Conservation (phyloP, 2,888 invertebrate species). For the Drosophila greeni region DNA sequence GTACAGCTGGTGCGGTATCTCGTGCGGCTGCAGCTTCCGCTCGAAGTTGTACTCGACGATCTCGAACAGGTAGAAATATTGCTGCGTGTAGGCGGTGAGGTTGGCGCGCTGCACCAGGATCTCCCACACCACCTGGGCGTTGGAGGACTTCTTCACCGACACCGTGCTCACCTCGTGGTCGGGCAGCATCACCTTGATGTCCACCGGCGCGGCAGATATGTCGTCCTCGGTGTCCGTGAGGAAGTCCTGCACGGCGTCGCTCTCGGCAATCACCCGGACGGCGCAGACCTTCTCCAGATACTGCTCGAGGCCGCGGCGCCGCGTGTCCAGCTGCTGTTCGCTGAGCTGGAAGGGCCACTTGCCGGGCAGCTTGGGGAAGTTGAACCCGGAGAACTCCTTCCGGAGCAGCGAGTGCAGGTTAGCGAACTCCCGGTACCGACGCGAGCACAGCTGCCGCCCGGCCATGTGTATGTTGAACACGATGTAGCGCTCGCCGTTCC, state of each 20-base stretch:
- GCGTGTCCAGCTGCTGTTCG: slow-evolving; percentile 97
- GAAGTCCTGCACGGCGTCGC: slow-evolving; percentile 98
- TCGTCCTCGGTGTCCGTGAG: slow-evolving; percentile 94
- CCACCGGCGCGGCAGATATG: slow-evolving; percentile 86
- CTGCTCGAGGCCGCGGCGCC: slow-evolving; percentile 97
- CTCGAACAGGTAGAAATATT: slow-evolving; percentile 97
- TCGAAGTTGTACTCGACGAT: slow-evolving; percentile 98
- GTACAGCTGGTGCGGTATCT: slow-evolving; percentile 98
- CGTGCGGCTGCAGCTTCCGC: slow-evolving; percentile 93
- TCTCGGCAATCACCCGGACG: slow-evolving; percentile 97
- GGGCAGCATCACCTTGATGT: slow-evolving; percentile 90
- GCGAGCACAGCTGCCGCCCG: slow-evolving; percentile 96
- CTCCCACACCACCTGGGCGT: slow-evolving; percentile 93
- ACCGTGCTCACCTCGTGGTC: slow-evolving; percentile 94
- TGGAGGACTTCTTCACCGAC: slow-evolving; percentile 91
- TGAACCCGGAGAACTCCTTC: slow-evolving; percentile 95
- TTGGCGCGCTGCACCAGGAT: slow-evolving; percentile 91
- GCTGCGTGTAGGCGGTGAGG: slow-evolving; percentile 88
- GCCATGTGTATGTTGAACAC: slow-evolving; percentile 99
- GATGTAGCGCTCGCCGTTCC: slow-evolving; percentile 93
- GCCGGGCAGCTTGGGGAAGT: slow-evolving; percentile 97
- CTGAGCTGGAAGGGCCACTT: slow-evolving; percentile 99
- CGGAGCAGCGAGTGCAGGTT: slow-evolving; percentile 92
- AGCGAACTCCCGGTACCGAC: slow-evolving; percentile 97
- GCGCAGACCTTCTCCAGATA: slow-evolving; percentile 99